Conservation (phyloP, 2,797 vertebrate genomes). For the Poeciliopsis infans region DNA sequence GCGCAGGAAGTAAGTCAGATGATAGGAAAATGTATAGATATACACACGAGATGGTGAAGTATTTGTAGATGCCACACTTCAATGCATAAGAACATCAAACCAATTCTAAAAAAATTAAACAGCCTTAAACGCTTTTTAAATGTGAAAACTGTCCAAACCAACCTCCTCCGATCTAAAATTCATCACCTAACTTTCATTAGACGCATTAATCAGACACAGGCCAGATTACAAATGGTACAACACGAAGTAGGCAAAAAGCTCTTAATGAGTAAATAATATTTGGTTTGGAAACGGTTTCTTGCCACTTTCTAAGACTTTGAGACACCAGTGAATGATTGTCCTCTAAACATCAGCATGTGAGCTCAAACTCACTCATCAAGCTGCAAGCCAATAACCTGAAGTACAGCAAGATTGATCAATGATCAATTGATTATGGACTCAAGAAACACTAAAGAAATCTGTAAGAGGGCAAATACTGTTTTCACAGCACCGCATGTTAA, state of each 20-base stretch:
- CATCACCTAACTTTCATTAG: background rate
- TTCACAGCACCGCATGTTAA: background rate
- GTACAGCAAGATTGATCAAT: background rate
- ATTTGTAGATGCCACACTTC: background rate
- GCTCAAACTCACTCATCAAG: background rate
- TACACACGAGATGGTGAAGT: background rate
- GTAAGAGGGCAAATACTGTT: background rate
- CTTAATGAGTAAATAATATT: background rate
- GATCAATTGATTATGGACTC: no score
- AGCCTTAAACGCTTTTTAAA: background rate
- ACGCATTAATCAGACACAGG: background rate
- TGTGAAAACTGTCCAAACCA: background rate
- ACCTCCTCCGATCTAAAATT: background rate
- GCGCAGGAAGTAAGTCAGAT: background rate
- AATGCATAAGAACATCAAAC: background rate
- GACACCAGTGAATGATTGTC: background rate
- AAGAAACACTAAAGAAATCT: background rate
- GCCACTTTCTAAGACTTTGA: background rate
- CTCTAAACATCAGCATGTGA: background rate
- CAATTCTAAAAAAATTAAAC: background rate
- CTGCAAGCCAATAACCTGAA: background rate
- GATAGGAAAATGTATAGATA: background rate
- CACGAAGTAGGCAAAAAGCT: background rate
- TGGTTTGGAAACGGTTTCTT: background rate
- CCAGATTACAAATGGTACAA: background rate